A percentile compares a stretch with the other conserved stretches of the same genome.
These are phyloP conservation scores for Carpatolechia fugitivella DNA, from an alignment of 2,888 invertebrate species.

Conservation along the genomic window DNA sequence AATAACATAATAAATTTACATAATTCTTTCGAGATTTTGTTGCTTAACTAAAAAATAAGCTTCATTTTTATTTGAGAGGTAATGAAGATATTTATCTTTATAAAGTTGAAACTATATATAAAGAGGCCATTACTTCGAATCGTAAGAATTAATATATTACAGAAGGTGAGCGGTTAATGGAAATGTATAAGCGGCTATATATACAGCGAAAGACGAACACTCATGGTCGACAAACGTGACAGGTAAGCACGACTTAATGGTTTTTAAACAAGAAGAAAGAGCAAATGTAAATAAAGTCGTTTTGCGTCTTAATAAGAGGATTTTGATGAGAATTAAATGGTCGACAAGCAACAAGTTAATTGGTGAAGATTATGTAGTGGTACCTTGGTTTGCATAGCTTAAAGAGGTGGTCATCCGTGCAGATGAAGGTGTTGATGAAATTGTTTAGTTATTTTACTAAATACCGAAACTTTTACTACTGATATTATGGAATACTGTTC, in stretches of 20 bases:
- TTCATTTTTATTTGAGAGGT: neutral
- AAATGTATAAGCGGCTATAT: neutral
- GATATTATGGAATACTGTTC: no score
- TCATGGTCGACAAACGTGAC: neutral
- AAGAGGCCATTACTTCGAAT: neutral
- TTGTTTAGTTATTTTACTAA: no score
- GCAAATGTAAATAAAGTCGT: neutral
- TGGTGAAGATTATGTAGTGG: no score
- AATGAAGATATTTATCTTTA: constrained; percentile 2
- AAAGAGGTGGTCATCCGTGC: no score
- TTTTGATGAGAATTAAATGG: no score
- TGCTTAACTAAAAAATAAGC: neutral
- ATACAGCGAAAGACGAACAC: neutral
- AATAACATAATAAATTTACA: neutral
- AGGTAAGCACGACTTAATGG: neutral
- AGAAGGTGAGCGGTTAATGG: neutral
- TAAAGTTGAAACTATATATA: neutral
- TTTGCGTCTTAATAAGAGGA: neutral
- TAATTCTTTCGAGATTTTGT: neutral
- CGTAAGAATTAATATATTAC: neutral
- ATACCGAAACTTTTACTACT: no score
- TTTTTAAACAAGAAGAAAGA: constrained; percentile 15
- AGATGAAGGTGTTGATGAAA: no score
- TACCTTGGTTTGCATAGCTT: no score
- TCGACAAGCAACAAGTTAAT: no score